A percentile compares a stretch with the other conserved stretches of the same genome.
Evolutionary conservation across 2,797 vertebrate genomes (phyloP).

Genomic region (Pogonophryne albipinna): DNA sequence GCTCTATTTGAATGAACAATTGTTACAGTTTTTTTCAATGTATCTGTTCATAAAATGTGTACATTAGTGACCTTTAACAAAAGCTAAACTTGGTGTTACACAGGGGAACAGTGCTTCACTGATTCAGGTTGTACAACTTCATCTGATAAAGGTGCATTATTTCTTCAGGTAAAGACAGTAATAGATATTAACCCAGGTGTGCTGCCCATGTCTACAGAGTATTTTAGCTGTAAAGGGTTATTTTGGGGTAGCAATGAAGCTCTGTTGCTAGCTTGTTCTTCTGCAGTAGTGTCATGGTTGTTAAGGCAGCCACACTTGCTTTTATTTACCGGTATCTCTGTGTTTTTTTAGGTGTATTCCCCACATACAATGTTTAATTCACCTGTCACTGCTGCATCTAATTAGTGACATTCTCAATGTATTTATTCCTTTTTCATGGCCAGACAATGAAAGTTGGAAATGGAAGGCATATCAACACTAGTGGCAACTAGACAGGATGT

Average conservation of each 20-base stretch:
- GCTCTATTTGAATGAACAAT: not conserved
- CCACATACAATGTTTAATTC: conserved; percentile 43
- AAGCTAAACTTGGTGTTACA: not conserved
- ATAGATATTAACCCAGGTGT: not conserved
- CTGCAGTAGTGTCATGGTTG: conserved; percentile 36
- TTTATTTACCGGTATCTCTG: conserved; percentile 38
- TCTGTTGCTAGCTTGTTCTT: conserved; percentile 16
- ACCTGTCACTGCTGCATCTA: conserved; percentile 53
- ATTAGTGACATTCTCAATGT: conserved; percentile 49
- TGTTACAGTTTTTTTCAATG: not conserved
- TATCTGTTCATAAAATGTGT: not conserved
- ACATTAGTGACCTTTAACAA: not conserved
- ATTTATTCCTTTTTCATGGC: conserved; percentile 48
- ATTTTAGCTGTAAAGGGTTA: conserved; percentile 9
- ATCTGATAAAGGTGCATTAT: not conserved
- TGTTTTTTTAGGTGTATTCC: conserved; percentile 24
- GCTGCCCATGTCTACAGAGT: not conserved
- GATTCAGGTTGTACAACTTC: not conserved
- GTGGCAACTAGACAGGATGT: not conserved
- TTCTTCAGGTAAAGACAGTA: not conserved
- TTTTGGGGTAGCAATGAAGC: conserved; percentile 21
- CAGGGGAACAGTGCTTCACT: not conserved
- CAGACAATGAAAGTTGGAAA: conserved; percentile 39
- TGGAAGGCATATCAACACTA: conserved; percentile 34
- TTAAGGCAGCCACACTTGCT: conserved; percentile 22